These are phyloP conservation scores for Trichogramma pretiosum DNA, from an alignment of 1,140 invertebrate genomes.

Conservation along the genomic window DNA sequence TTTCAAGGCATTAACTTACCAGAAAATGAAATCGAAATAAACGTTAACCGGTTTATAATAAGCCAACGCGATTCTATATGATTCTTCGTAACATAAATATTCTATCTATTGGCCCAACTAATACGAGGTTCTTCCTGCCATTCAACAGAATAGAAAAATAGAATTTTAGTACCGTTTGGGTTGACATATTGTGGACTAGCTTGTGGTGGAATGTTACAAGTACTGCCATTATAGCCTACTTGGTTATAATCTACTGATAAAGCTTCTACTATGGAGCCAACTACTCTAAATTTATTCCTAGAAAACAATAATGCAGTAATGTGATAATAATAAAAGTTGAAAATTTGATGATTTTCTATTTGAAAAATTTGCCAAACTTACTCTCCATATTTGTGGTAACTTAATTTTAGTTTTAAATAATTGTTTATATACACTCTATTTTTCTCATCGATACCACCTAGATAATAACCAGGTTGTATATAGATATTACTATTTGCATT, in stretches of 20 bases:
- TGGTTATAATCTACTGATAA: slow-evolving; percentile 59
- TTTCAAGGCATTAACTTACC: slow-evolving; percentile 48
- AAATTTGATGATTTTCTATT: not conserved
- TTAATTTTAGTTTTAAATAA: slow-evolving; percentile 83
- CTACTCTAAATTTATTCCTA: slow-evolving; percentile 80
- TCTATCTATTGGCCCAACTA: slow-evolving; percentile 95
- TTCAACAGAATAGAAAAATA: slow-evolving; percentile 90
- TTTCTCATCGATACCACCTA: slow-evolving; percentile 71
- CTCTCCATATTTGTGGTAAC: slow-evolving; percentile 78
- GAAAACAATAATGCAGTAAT: slow-evolving; percentile 28
- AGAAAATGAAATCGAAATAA: slow-evolving; percentile 92
- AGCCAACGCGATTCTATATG: slow-evolving; percentile 99
- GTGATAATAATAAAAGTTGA: slow-evolving; percentile 7
- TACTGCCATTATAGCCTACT: slow-evolving; percentile 55
- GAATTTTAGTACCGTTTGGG: slow-evolving; percentile 63
- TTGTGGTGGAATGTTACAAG: slow-evolving; percentile 60
- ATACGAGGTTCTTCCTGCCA: slow-evolving; percentile 85
- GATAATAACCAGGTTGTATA: slow-evolving; percentile 89
- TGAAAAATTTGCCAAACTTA: slow-evolving; percentile 34
- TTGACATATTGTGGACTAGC: slow-evolving; percentile 64
- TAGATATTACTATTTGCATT: slow-evolving; percentile 66
- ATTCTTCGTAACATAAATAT: slow-evolving; percentile 90
- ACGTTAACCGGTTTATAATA: slow-evolving; percentile 96
- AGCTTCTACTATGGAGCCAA: slow-evolving; percentile 93
- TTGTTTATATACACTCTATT: slow-evolving; percentile 85